Conservation (phyloP, 2,888 invertebrate genomes). For the Pseudococcus jackbeardsleyi region DNA sequence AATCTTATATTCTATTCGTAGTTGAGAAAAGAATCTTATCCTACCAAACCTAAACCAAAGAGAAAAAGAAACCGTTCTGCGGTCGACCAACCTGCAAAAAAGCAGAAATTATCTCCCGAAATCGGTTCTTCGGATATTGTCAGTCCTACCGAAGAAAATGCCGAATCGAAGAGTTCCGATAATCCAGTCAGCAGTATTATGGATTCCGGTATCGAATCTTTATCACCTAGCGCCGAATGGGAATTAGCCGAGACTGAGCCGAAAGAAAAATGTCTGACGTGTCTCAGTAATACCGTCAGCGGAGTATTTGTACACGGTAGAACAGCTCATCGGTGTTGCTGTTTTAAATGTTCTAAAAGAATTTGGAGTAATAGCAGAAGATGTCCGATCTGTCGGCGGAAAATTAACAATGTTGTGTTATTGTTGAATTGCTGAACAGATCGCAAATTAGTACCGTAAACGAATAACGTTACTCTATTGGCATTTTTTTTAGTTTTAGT, state of each 20-base stretch:
- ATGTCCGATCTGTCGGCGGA: constrained; percentile 67
- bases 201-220: constrained; percentile 27
- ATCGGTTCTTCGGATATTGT: not conserved
- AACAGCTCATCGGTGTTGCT: constrained; percentile 67
- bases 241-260: not conserved
- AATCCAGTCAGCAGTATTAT: not conserved
- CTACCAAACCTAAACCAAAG: not conserved
- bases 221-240: constrained; percentile 2
- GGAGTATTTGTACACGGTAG: constrained; percentile 67
- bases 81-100: not conserved
- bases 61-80: not conserved
- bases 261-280: constrained; percentile 14
- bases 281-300: constrained; percentile 47
- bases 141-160: not conserved
- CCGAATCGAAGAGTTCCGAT: too few species aligned
- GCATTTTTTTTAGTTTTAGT: too few species aligned
- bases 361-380: constrained; percentile 66
- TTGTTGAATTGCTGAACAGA: not conserved
- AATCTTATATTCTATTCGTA: not conserved
- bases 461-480: too few species aligned
- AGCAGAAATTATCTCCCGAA: not conserved
- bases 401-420: constrained; percentile 66
- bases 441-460: too few species aligned
- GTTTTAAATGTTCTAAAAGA: constrained; percentile 67
- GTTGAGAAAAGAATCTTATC: constrained; percentile 24